A percentile compares a stretch with the other conserved stretches of the same genome.
phyloP scores from a whole-genome alignment of 2,888 invertebrate genomes.

The Plemyria rubiginata region DNA sequence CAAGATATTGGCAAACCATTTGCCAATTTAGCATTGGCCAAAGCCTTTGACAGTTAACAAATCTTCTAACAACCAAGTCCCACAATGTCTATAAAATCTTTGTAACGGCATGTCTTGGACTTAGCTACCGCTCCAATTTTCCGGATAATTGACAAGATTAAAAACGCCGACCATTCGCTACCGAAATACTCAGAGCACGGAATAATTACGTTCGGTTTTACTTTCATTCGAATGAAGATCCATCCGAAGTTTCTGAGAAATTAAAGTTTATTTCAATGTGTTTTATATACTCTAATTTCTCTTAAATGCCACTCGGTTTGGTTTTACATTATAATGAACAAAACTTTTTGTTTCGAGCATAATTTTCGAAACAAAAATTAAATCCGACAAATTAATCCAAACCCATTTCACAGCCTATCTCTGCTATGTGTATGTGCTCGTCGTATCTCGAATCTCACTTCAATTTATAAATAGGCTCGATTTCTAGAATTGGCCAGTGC shows the following conservation, averaged over 20 bases:
- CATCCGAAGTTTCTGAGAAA: conserved; percentile 46
- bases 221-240: conserved; percentile 65
- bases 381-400: background rate
- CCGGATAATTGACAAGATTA: conserved; percentile 73
- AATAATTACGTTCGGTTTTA: conserved; percentile 66
- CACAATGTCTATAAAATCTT: conserved; percentile 47
- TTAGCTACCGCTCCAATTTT: conserved; percentile 59
- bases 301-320: conserved; percentile 40
- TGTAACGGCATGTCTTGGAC: conserved; percentile 47
- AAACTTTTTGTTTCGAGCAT: background rate
- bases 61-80: conserved; percentile 29
- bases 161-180: conserved; percentile 60
- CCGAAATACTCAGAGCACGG: conserved; percentile 57
- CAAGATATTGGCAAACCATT: too few species aligned
- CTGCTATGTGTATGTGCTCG: too few species aligned
- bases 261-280: conserved; percentile 52
- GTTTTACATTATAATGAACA: conserved; percentile 3
- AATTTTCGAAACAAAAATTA: background rate
- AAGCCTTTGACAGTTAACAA: too few species aligned
- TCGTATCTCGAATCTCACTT: background rate
- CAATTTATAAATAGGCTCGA: background rate
- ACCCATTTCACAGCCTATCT: background rate
- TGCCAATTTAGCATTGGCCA: too few species aligned
- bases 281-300: conserved; percentile 44
- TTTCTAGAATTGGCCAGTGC: background rate